These are phyloP conservation scores for Podabrus alpinus DNA, from an alignment of 2,888 invertebrate genomes.

Conservation along the genomic window DNA sequence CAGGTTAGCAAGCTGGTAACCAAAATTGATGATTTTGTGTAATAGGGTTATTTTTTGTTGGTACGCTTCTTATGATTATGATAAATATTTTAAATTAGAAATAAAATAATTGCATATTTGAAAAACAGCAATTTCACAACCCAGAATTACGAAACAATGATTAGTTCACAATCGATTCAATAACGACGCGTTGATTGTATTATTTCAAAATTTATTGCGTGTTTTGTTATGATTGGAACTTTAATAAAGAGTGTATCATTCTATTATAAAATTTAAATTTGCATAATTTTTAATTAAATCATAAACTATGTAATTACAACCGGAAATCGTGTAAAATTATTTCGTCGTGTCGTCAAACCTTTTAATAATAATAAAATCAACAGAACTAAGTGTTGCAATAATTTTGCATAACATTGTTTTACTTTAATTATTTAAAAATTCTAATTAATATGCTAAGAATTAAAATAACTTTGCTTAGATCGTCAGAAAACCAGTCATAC, in stretches of 20 bases:
- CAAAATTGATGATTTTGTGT: background rate
- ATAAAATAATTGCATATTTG: background rate
- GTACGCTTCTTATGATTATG: too few relatives aligned
- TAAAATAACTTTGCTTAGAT: background rate
- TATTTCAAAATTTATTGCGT: background rate
- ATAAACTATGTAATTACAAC: background rate
- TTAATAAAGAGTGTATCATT: background rate
- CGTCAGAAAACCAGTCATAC: background rate
- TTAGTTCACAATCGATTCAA: background rate
- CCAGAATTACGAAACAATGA: background rate
- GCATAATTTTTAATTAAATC: background rate
- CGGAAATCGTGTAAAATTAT: background rate
- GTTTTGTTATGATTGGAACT: background rate
- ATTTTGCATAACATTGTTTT: background rate
- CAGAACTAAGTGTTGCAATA: background rate
- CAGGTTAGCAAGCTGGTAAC: slow-evolving; percentile 33
- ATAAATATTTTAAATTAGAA: background rate
- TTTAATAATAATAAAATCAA: background rate
- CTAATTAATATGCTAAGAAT: background rate
- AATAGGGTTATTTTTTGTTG: too few relatives aligned
- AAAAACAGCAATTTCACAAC: background rate
- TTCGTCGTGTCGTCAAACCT: background rate
- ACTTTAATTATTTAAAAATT: background rate
- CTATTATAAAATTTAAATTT: background rate
- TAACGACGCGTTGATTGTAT: background rate